A percentile compares a stretch with the other conserved stretches of the same genome.
Evolutionary conservation across 1,140 invertebrate genomes (phyloP).

Genomic region (Leptinotarsa defecta): DNA sequence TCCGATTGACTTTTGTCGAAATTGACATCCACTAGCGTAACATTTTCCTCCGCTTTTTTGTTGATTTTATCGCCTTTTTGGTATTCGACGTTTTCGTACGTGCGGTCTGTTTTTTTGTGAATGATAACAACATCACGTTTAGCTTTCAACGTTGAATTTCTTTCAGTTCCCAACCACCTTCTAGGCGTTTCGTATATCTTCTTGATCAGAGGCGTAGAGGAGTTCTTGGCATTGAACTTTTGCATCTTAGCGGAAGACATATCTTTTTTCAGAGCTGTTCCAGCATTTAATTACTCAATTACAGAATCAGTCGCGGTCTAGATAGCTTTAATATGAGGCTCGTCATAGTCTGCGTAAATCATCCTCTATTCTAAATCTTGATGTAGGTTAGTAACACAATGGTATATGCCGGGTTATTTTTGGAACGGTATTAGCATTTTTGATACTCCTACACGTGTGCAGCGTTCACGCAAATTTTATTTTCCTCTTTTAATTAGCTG

Average conservation of each 20-base stretch:
- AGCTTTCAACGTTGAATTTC: constrained; percentile 26
- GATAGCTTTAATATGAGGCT: background rate
- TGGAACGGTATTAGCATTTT: constrained; percentile 10
- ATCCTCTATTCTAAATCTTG: constrained; percentile 10
- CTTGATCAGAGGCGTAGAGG: constrained; percentile 38
- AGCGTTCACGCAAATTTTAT: background rate
- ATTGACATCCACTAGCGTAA: background rate
- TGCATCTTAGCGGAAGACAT: constrained; percentile 36
- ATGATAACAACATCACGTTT: constrained; percentile 31
- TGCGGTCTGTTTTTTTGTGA: constrained; percentile 24
- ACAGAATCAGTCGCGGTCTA: background rate
- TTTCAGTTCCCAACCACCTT: constrained; percentile 37
- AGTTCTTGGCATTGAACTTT: constrained; percentile 34
- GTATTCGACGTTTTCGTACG: constrained; percentile 60
- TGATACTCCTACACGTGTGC: background rate
- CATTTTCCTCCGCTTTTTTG: constrained; percentile 1
- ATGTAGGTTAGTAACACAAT: constrained; percentile 22
- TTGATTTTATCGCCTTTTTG: constrained; percentile 19
- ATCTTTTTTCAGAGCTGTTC: constrained; percentile 11
- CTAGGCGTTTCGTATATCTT: constrained; percentile 43
- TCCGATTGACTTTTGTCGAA: constrained; percentile 55
- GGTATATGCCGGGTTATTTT: constrained; percentile 7
- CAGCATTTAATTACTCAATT: background rate
- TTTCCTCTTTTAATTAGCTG: constrained; percentile 5
- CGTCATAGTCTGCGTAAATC: background rate